Base-by-base conservation (phyloP, 1,140 invertebrate species). In the Nasonia vitripennis region DNA sequence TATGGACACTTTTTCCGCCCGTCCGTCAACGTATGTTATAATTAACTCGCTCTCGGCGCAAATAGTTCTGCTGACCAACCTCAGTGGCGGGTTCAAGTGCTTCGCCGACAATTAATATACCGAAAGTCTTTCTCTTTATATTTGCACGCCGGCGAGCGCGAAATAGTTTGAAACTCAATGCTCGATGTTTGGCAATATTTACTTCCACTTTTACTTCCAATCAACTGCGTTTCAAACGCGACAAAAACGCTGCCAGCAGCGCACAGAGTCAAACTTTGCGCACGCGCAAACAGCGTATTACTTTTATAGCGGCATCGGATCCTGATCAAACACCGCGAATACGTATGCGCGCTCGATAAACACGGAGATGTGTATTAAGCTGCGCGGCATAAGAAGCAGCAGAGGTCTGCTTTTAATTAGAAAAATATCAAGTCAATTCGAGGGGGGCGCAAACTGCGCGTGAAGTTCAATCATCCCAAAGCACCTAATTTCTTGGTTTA, bases 401-500 rank as follows among this genome's bases (percentile, higher is more conserved):
- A n/a, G 20, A n/a, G 20, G 20, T 20, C 17, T n/a, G 4, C 20
- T n/a, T 17, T 62, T 62, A n/a, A 62, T n/a, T 62, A 62, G 17
- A 62, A 62, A 62, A 62, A 62, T 62, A n/a, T 62, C 55, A 62
- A 62, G 20, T 62, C 55, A 62, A 62, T 62, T 62, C n/a, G 4
- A n/a, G n/a, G 55, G 4, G 55, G 17, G 55, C 14, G 55, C 2
- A n/a, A 62, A 17, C 17, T 20, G 55, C 55, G 20, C 55, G 17
- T n/a, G 55, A 62, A 71, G 68, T 71, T 45, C 17, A 75, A 37
- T 75, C 73, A 75, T 75, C 17, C 34, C 37, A 20, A 45, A 75
- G 14, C 37, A 75, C 73, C 17, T 75, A 75, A 41, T 75, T 37
- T 75, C 73, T 77, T 48, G 20, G 74, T 48, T 77, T 41, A 27